Conservation (phyloP, 2,113 vertebrate genomes). For the Aldabrachelys gigantea region DNA sequence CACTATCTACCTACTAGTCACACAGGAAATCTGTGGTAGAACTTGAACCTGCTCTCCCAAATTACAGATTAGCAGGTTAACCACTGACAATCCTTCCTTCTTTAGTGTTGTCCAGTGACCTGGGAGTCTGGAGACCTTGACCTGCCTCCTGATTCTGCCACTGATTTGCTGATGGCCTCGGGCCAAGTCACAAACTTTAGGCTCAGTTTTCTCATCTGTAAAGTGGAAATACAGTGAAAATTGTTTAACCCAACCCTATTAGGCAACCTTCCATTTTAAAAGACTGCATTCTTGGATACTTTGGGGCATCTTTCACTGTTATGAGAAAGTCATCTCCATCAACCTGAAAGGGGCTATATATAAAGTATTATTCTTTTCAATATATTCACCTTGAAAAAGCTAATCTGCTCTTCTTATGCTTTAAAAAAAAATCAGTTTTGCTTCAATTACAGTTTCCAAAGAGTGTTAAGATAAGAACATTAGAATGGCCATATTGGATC, state of each 20-base stretch:
- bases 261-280: background rate
- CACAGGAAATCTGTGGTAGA: background rate
- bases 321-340: background rate
- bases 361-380: background rate
- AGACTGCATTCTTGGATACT: too few species aligned
- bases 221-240: background rate
- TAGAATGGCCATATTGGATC: too few species aligned
- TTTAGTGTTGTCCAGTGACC: background rate
- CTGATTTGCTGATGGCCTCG: background rate
- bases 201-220: background rate
- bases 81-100: background rate
- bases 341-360: background rate
- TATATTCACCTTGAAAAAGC: fast-evolving
- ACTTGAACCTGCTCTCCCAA: background rate
- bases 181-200: background rate
- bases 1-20: fast-evolving
- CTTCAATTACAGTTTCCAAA: fast-evolving
- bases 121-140: background rate
- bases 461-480: too few species aligned
- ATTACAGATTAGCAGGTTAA: background rate
- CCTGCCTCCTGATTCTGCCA: background rate
- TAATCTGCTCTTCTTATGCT: background rate
- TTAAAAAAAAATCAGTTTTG: fast-evolving
- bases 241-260: background rate
- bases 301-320: background rate